Evolutionary conservation across 2,888 invertebrate genomes (phyloP).

Genomic region (Drosophila bunnanda): DNA sequence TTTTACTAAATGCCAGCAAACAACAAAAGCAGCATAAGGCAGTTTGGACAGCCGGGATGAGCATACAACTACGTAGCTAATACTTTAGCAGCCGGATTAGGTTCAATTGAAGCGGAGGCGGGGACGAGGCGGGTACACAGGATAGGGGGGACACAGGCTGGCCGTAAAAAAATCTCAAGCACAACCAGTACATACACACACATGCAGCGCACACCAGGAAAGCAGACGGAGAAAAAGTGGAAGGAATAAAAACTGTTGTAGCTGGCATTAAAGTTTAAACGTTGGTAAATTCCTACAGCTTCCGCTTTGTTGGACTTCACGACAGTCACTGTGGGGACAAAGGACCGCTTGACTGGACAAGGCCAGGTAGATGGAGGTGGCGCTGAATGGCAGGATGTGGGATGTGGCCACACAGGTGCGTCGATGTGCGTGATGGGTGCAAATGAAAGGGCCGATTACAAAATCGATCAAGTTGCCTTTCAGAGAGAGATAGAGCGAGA

Average conservation of each 20-base stretch:
- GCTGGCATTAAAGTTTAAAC: constrained; percentile 79
- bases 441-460: constrained; percentile 54
- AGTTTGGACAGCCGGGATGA: constrained; percentile 79
- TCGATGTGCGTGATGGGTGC: constrained; percentile 30
- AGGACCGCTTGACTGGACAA: constrained; percentile 43
- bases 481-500: background rate
- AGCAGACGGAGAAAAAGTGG: constrained; percentile 30
- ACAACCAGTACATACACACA: constrained; percentile 33
- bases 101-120: constrained; percentile 72
- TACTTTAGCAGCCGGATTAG: constrained; percentile 80
- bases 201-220: constrained; percentile 9
- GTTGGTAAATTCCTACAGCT: constrained; percentile 78
- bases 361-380: constrained; percentile 38
- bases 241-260: constrained; percentile 66
- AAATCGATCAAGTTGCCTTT: constrained; percentile 57
- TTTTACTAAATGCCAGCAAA: constrained; percentile 75
- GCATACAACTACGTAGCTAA: constrained; percentile 79
- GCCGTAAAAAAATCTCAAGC: constrained; percentile 47
- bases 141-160: constrained; percentile 28
- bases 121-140: constrained; percentile 27
- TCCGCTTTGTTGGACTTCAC: constrained; percentile 71
- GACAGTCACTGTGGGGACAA: constrained; percentile 52
- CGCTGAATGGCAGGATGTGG: background rate
- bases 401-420: constrained; percentile 37
- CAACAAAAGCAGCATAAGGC: constrained; percentile 79